Conservation (phyloP, 2,888 invertebrate genomes). For the Thysanoteuthis rhombus region DNA sequence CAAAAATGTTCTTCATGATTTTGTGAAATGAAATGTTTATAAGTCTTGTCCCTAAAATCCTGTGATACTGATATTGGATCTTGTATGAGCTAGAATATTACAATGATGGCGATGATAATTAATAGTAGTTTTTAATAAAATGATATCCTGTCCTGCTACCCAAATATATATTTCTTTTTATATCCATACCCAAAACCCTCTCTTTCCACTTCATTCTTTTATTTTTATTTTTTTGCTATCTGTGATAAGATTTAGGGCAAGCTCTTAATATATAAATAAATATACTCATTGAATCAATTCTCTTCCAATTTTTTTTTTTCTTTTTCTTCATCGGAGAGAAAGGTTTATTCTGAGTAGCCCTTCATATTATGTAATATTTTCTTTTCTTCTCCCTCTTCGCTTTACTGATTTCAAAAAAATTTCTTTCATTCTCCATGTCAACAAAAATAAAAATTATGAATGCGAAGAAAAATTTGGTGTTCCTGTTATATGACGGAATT, state of each 20-base stretch:
- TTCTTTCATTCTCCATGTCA: not conserved
- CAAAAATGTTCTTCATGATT: not conserved
- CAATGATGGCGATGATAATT: not conserved
- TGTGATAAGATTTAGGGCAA: not conserved
- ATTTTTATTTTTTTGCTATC: not conserved
- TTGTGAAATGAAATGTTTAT: not conserved
- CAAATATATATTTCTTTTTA: not conserved
- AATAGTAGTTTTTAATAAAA: not conserved
- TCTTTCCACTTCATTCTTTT: not conserved
- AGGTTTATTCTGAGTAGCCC: not conserved
- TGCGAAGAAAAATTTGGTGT: not conserved
- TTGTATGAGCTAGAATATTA: not conserved
- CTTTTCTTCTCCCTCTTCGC: not conserved
- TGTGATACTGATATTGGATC: not conserved
- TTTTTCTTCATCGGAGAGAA: not conserved
- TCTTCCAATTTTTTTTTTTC: not conserved
- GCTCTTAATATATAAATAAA: not conserved
- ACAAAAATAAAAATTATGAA: not conserved
- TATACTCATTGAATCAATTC: not conserved
- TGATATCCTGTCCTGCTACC: not conserved
- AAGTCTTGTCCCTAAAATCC: not conserved
- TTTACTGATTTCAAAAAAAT: not conserved
- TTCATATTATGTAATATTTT: not conserved
- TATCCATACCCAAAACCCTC: not conserved
- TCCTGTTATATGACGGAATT: not conserved